Evolutionary conservation across 2,113 vertebrate genomes (phyloP), one percentile per base, ranked within the genome.

Genomic region (Dasyornis broadbenti): DNA sequence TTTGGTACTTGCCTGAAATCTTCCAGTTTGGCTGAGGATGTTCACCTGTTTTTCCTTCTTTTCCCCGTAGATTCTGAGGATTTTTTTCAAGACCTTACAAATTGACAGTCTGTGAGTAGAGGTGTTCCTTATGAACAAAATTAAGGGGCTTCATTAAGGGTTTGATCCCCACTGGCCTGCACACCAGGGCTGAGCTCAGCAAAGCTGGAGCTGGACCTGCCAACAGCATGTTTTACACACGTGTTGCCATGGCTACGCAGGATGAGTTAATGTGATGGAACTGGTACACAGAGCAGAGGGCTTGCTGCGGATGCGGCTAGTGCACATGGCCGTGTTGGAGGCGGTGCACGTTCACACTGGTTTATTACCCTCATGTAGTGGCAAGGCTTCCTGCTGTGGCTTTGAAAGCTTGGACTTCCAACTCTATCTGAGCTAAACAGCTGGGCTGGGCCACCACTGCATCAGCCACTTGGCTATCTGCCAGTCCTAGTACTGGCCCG

Each of bases 261-360:
- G 92, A 90, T 70, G 94, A 95, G 94, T 97, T 98, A 97, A 98
- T 97, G 97, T 96, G 95, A 97, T 10, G 87, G 96, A 98, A 98
- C 95, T 42, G 7, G 49, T 91, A 57, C 53, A 11, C 21, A 10
- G 93, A 90, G 94, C 91, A 61, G 86, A 30, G 49, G 89, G 85
- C 93, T 89, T 17, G 50, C 89, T 35, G 92, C 7, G 61, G 89
- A 64, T 8, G 91, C 72, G 11, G 92, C 52, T 30, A 1, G 44
- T 68, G 95, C 91, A 90, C 95, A 69, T 76, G 95, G 92, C 90
- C 42, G 0, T 82, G 94, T 73, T 42, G 63, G 82, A 69, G 53
- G 71, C 57, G 0, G 69, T 5, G 20, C 17, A 7, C 19, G 1
- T 21, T 70, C 93, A 71, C 89, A 7, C 89, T 3, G 3, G 7